Conservation (phyloP, 2,888 invertebrate genomes). For the Andrena minutula region DNA sequence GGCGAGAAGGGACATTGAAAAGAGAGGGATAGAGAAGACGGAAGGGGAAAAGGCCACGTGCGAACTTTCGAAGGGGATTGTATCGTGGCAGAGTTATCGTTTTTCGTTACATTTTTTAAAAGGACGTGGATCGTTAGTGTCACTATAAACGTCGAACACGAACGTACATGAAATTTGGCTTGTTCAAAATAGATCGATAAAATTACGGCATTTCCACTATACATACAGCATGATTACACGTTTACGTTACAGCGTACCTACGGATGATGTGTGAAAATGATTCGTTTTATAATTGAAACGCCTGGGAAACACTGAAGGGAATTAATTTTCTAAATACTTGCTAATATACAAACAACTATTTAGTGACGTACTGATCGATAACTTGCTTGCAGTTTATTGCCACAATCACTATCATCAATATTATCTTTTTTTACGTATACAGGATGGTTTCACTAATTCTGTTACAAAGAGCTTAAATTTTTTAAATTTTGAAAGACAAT, state of each 20-base stretch:
- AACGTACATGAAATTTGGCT: constrained; percentile 10
- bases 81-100: not conserved
- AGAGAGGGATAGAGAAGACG: constrained; percentile 27
- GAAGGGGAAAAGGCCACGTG: constrained; percentile 5
- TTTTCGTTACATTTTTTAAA: constrained; percentile 25
- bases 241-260: constrained; percentile 14
- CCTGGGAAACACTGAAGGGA: not conserved
- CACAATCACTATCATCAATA: too few relatives aligned
- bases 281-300: constrained; percentile 19
- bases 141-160: constrained; percentile 22
- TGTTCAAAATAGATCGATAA: not conserved
- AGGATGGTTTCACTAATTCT: too few relatives aligned
- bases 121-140: constrained; percentile 8
- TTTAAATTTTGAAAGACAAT: too few relatives aligned
- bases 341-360: too few relatives aligned
- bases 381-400: too few relatives aligned
- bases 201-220: constrained; percentile 7
- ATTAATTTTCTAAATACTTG: too few relatives aligned
- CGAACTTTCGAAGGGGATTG: constrained; percentile 5
- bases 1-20: constrained; percentile 21
- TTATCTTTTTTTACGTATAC: too few relatives aligned
- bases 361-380: too few relatives aligned
- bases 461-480: too few relatives aligned
- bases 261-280: constrained; percentile 8
- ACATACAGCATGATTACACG: constrained; percentile 9